These are phyloP conservation scores for Arrhopalites spinosus DNA, from an alignment of 2,888 invertebrate species.

Conservation along the genomic window DNA sequence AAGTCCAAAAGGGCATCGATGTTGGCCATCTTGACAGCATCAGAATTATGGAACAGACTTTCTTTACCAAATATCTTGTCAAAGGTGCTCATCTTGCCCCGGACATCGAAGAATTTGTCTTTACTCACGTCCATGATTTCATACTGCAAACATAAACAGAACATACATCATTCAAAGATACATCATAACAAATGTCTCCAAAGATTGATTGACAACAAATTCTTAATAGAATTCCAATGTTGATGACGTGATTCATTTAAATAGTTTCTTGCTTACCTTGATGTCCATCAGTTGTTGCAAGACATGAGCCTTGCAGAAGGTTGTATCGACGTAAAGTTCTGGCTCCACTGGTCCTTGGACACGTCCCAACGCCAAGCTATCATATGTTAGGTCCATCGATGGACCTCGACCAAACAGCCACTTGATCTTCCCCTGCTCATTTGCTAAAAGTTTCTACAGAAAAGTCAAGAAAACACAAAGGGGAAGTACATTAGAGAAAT, in stretches of 20 bases:
- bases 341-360: constrained; percentile 40
- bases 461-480: background rate
- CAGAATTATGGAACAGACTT: constrained; percentile 76
- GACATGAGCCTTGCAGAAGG: constrained; percentile 45
- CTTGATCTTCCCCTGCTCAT: constrained; percentile 14
- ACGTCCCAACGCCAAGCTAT: constrained; percentile 45
- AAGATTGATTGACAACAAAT: no score
- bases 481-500: background rate
- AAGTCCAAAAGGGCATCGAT: constrained; percentile 88
- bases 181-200: no score
- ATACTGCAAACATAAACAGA: background rate
- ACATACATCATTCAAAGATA: background rate
- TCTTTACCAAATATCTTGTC: constrained; percentile 25
- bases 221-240: no score
- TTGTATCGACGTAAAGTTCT: constrained; percentile 51
- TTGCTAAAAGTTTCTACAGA: background rate
- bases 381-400: constrained; percentile 40
- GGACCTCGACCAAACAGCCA: constrained; percentile 20
- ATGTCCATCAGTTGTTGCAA: constrained; percentile 52
- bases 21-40: constrained; percentile 96
- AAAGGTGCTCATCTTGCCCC: constrained; percentile 10
- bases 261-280: no score
- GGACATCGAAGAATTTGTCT: constrained; percentile 16
- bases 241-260: no score
- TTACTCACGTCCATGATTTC: constrained; percentile 15